Evolutionary conservation across 2,113 vertebrate genomes (phyloP).

Genomic region (Redunca redunca): DNA sequence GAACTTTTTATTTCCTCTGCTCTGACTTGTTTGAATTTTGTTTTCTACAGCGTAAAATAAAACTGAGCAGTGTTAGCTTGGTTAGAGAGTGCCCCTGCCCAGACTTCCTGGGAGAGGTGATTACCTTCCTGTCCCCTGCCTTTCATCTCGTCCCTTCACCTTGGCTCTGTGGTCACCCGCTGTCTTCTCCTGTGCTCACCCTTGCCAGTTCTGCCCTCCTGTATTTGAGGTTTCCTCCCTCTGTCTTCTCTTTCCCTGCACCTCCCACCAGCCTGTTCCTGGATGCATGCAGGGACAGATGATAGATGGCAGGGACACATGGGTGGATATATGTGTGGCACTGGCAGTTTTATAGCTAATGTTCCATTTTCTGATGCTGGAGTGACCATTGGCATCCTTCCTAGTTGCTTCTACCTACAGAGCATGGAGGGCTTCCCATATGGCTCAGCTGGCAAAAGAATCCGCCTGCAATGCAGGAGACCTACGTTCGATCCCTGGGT

Average conservation of each 20-base stretch:
- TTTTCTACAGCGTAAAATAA: neutral
- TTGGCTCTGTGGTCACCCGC: neutral
- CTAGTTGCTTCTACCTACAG: neutral
- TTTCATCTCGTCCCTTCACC: accelerated
- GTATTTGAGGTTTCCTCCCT: neutral
- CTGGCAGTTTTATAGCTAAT: neutral
- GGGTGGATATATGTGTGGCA: neutral
- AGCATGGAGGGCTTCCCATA: too few relatives aligned
- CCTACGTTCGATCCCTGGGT: too few relatives aligned
- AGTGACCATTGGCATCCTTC: neutral
- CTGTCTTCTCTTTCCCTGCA: neutral
- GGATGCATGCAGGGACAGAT: neutral
- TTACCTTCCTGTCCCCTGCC: neutral
- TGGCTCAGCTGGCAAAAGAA: too few relatives aligned
- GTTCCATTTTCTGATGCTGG: neutral
- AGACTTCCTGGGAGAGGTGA: neutral
- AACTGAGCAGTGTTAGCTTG: neutral
- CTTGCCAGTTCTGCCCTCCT: neutral
- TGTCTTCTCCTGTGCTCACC: neutral
- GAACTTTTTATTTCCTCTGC: neutral
- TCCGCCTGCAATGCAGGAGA: too few relatives aligned
- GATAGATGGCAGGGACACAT: neutral
- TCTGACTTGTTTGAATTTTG: neutral
- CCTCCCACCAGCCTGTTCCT: neutral
- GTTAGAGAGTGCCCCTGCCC: neutral